Evolutionary conservation across 2,113 vertebrate genomes (phyloP), one percentile per base, ranked within the genome.

Genomic region (Lethenteron camtschaticum): DNA sequence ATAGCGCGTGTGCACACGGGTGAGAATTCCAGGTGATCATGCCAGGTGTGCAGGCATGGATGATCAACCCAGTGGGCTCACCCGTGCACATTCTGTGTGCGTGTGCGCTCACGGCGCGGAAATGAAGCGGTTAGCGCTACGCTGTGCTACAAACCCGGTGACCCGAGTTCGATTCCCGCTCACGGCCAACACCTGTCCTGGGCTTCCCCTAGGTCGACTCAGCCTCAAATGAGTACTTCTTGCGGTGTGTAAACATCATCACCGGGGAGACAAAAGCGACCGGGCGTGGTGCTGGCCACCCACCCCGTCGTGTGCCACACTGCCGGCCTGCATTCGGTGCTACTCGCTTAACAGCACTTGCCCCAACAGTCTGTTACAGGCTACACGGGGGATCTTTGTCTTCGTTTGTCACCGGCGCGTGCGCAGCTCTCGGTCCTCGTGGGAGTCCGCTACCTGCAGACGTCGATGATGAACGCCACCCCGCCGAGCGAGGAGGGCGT

Each of bases 381-480:
- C 57, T 70, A 9, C 41, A 55, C 20, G n/a, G 11, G 78, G 96
- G 94, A 77, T 81, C 24, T 74, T 70, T 0, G 81, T 86, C 75
- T 86, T 85, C 71, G 77, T 84, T 0, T 91, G 94, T 8, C 58
- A 95, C 72, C 84, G 89, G 73, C 94, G 90, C 16, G 77, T 96
- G 72, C 82, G 91, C 58, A 89, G 87, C 76, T 89, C 57, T 87
- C 81, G 1, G 84, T 89, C 56, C 75, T 88, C 72, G 85, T 79
- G 3, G 87, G 86, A 59, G 85, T 88, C 10, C 84, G 86, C 16
- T 89, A 87, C 76, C 85, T 89, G 56, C 87, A 89, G 77, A 89
- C 87, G 12, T 82, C 86, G 69, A 79, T 89, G 80, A 85, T 83
- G 73, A 89, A 87, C 1, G 78, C 86, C 70, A 77, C 86, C 14